A percentile compares a stretch with the other conserved stretches of the same genome.
Conservation (phyloP, 1,140 invertebrate species). For the Acromyrmex heyeri region DNA sequence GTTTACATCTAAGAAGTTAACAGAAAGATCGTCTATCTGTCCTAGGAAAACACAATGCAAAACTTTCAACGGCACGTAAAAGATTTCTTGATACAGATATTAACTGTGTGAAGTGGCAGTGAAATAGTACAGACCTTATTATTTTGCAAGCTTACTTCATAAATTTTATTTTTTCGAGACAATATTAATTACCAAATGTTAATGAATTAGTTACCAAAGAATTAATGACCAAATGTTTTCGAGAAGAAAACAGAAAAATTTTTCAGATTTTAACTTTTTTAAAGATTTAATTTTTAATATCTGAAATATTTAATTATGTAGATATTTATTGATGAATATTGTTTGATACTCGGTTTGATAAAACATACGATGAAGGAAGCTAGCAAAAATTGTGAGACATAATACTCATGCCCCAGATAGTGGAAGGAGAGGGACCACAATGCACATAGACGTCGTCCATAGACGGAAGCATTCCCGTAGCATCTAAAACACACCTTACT, state of each 20-base stretch:
- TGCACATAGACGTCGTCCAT: slow-evolving; percentile 84
- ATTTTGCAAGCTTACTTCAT: slow-evolving; percentile 77
- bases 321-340: neutral
- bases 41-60: slow-evolving; percentile 77
- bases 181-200: neutral
- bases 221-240: neutral
- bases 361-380: slow-evolving; percentile 65
- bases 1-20: slow-evolving; percentile 71
- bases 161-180: slow-evolving; percentile 12
- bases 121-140: slow-evolving; percentile 82
- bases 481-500: slow-evolving; percentile 84
- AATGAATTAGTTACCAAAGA: neutral
- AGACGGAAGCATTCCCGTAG: slow-evolving; percentile 84
- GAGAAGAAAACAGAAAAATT: neutral
- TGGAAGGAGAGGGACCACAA: slow-evolving; percentile 82
- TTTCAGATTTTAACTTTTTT: neutral
- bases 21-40: slow-evolving; percentile 68
- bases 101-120: slow-evolving; percentile 78
- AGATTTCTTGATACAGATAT: slow-evolving; percentile 68
- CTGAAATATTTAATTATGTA: neutral
- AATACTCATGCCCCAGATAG: slow-evolving; percentile 80
- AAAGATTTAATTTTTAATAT: neutral
- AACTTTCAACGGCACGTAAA: slow-evolving; percentile 69
- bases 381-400: slow-evolving; percentile 81
- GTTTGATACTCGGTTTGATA: neutral